Evolutionary conservation across 2,797 vertebrate species (phyloP), one percentile per base, ranked within the genome.

Genomic region (Neomorphus geoffroyi): DNA sequence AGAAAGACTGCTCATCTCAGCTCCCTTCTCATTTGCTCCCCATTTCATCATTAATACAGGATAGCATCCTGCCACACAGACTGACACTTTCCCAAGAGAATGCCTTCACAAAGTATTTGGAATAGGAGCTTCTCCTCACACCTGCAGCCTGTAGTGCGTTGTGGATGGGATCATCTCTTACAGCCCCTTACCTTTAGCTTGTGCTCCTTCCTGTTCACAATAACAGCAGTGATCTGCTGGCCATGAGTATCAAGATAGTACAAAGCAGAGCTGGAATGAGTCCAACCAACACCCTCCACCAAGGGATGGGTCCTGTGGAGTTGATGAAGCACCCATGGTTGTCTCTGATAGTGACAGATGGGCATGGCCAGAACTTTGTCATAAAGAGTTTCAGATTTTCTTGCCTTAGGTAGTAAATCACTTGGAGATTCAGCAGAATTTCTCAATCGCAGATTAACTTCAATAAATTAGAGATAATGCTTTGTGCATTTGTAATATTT

Each of bases 201-300:
- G 97, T 99, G 99, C 91, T 99, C 99, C 88, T 99, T 99, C 96
- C 99, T 98, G 97, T 99, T 99, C 71, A 99, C 98, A 83, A 99
- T 99, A 70, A 99, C 99, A 0, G 99, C 99, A 1, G 99, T 99
- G 97, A 99, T 99, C 97, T 99, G 99, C 96, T 99, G 99, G 97
- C 99, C 99, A 99, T 99, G 97, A 99, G 99, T 96, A 99, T 98
- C 75, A 99, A 97, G 94, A 99, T 99, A 66, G 99, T 99, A 92
- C 99, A 99, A 80, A 99, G 98, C 71, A 99, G 98, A 80, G 99
- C 99, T 4, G 99, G 99, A 91, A 99, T 98, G 33, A 98, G 71
- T 0, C 99, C 99, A 2, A 98, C 99, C 94, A 99, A 58, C 61
- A 98, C 98, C 0, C 99, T 99, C 99, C 99, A 99, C 99, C 99